Conservation (phyloP, 2,113 vertebrate species). For the Uria aalge region DNA sequence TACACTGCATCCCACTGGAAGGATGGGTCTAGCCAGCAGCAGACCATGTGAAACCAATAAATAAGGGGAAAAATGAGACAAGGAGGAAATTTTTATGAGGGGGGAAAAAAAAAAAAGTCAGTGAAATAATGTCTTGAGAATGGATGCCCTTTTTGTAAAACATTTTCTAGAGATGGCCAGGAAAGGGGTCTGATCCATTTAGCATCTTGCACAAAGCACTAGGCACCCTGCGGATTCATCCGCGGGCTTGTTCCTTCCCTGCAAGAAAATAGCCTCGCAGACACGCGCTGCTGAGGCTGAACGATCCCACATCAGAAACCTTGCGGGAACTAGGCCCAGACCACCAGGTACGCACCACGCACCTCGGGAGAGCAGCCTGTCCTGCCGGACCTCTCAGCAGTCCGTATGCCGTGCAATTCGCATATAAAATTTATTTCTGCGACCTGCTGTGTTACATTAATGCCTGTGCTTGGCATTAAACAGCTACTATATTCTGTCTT, state of each 20-base stretch:
- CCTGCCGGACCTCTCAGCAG: not conserved
- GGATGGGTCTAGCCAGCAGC: not conserved
- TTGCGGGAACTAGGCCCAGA: accelerated
- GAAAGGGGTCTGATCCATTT: not conserved
- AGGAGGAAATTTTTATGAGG: not conserved
- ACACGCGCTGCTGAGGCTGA: not conserved
- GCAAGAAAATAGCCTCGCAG: not conserved
- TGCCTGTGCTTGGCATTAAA: not conserved
- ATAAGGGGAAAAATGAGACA: not conserved
- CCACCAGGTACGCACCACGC: not conserved
- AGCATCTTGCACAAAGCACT: not conserved
- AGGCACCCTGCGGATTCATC: not conserved
- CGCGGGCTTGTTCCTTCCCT: not conserved
- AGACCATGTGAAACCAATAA: not conserved
- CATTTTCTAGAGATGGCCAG: not conserved
- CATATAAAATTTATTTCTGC: accelerated
- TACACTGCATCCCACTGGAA: not conserved
- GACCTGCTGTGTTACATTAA: not conserved
- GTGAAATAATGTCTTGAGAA: not conserved
- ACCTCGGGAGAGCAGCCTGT: not conserved
- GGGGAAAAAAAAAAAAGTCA: accelerated
- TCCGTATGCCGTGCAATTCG: not conserved
- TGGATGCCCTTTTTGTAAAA: not conserved
- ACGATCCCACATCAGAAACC: accelerated
- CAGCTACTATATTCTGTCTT: not conserved